Evolutionary conservation across 2,113 vertebrate species (phyloP), one percentile per base, ranked within the genome.

Genomic region (Falco punctatus): DNA sequence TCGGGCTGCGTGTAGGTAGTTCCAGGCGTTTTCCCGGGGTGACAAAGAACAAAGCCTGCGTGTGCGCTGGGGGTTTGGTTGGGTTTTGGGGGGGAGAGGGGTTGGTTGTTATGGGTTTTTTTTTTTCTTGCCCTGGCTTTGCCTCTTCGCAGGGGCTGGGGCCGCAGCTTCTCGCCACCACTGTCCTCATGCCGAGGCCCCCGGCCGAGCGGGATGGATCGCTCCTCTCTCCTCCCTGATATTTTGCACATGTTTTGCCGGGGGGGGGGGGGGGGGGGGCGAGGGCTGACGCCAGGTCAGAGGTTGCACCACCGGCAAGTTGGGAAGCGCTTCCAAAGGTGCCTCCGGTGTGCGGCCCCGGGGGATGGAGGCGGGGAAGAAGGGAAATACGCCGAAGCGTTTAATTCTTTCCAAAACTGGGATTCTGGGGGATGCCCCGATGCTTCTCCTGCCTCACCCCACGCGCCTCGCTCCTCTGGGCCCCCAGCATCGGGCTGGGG

Each of bases 261-360:
- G 15, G n/a, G n/a, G n/a, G n/a, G n/a, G n/a, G n/a, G n/a, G n/a
- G n/a, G n/a, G n/a, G n/a, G n/a, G n/a, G n/a, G 42, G 87, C 12
- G 11, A 14, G 32, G 21, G 35, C 78, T n/a, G 58, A 14, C 8
- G 20, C 40, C 0, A 24, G 81, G 42, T 17, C 46, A 8, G 3
- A 67, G 61, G 40, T 35, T 6, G 13, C 12, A 6, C 67, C 10
- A 1, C 3, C 3, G 38, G 5, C 26, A 1, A 5, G n/a, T 13
- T 16, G 46, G 18, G 38, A 35, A 27, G 40, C 6, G 32, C 62
- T 95, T 59, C 90, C 87, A 44, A 33, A 54, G 66, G 90, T 9
- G 21, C n/a, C 91, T 33, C 38, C 2, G 10, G 33, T 12, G 10
- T 13, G n/a, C 12, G 11, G 3, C 66, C 55, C 69, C 38, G 13